Evolutionary conservation across 2,113 vertebrate species (phyloP), one percentile per base, ranked within the genome.

Genomic region (Tauraco erythrolophus): DNA sequence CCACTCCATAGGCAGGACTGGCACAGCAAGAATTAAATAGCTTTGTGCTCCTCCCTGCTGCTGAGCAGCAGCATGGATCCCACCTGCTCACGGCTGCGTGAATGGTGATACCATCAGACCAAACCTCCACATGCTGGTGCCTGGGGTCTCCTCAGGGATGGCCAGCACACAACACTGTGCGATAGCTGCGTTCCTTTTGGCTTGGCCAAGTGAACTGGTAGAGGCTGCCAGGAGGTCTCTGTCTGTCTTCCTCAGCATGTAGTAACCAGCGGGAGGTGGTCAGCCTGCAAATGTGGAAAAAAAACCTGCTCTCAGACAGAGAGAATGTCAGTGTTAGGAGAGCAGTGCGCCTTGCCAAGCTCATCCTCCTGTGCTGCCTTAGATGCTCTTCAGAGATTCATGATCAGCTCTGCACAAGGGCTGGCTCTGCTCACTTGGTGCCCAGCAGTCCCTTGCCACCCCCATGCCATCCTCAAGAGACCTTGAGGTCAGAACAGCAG

Each of bases 31-130:
- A 66, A 45, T 2, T 1, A 66, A 56, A 19, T 8, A 80, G 31
- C 39, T 54, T 56, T 1, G 1, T 22, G 22, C 24, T 53, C 43
- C 31, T 43, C 48, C 37, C 37, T 2, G 2, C 37, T 2, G 2
- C 33, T 53, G 30, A 53, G n/a, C 48, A 43, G 77, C 24, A 54
- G 31, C 37, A 45, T 50, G 39, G 39, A 66, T 45, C 25, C 33
- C 50, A 23, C 15, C 19, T 35, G 50, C 61, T 80, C 15, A 1
- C 35, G 50, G 24, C 50, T 35, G 50, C 11, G 7, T 18, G 25
- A 54, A 14, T 24, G 25, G 31, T 28, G 14, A 21, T 23, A 24
- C 19, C 31, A 45, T 25, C 15, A 21, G 22, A 25, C 30, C 46
- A 78, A 33, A 33, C 48, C 46, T 64, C 35, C 48, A 7, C 4